Evolutionary conservation across 2,113 vertebrate genomes (phyloP).

Genomic region (Xenotilapia caudafasciata): DNA sequence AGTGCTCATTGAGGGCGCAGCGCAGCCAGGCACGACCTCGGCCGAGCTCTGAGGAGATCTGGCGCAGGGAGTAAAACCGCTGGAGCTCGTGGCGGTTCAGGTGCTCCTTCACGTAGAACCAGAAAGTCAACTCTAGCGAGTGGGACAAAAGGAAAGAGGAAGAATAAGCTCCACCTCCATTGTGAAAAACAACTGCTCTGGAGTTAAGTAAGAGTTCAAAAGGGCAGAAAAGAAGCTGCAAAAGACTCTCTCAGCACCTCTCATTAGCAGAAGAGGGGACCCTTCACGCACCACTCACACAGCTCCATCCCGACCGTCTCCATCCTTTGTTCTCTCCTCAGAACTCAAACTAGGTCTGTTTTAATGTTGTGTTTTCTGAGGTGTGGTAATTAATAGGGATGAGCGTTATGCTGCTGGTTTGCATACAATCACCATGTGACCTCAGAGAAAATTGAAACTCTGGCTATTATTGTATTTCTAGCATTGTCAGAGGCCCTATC

Average conservation of each 20-base stretch:
- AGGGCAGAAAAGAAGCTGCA: neutral
- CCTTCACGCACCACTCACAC: neutral
- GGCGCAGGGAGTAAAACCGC: conserved; percentile 84
- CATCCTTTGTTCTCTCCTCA: neutral
- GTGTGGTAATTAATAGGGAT: neutral
- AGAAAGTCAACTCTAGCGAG: conserved; percentile 85
- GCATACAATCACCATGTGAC: conserved; percentile 20
- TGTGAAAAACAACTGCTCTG: neutral
- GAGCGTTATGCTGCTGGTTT: neutral
- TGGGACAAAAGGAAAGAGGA: neutral
- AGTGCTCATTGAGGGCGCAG: conserved; percentile 94
- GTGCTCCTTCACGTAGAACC: conserved; percentile 93
- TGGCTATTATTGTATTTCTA: neutral
- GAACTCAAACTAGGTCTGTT: neutral
- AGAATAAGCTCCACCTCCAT: neutral
- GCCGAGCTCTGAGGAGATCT: conserved; percentile 84
- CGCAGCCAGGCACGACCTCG: conserved; percentile 94
- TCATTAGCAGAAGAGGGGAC: neutral
- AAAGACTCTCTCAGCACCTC: neutral
- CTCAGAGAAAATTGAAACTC: neutral
- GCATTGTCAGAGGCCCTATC: neutral
- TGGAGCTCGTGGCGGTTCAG: conserved; percentile 92
- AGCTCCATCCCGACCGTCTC: neutral
- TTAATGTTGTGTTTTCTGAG: neutral
- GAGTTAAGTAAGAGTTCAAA: neutral